Evolutionary conservation across 2,888 invertebrate genomes (phyloP).

Genomic region (Cybosia mesomella): DNA sequence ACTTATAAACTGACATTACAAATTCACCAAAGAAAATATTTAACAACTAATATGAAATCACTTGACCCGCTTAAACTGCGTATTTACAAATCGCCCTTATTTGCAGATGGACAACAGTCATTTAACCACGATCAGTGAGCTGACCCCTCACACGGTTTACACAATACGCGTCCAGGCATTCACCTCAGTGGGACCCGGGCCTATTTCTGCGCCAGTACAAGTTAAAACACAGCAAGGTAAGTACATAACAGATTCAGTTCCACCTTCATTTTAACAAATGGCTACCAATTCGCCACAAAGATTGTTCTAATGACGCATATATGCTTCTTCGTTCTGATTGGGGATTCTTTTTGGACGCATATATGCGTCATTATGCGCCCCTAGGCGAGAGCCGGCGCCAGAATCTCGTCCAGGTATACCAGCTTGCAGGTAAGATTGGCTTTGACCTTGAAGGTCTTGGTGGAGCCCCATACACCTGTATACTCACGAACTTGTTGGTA

Average conservation of each 20-base stretch:
- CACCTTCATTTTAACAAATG: no score
- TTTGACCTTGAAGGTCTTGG: no score
- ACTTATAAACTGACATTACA: neutral
- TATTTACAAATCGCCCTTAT: constrained; percentile 13
- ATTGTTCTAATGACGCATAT: no score
- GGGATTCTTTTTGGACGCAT: no score
- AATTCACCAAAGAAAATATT: neutral
- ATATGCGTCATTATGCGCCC: no score
- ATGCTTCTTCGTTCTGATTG: no score
- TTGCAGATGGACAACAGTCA: constrained; percentile 93
- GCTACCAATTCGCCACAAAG: no score
- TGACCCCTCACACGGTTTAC: constrained; percentile 97
- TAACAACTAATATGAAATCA: neutral
- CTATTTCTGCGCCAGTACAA: constrained; percentile 98
- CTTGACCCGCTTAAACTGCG: neutral
- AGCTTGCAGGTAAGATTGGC: no score
- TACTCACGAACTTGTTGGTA: no score
- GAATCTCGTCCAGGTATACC: neutral
- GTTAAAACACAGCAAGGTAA: constrained; percentile 98
- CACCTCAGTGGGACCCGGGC: constrained; percentile 98
- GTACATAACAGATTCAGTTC: no score
- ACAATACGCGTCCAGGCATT: constrained; percentile 97
- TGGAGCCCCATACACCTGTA: no score
- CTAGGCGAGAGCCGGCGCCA: neutral
- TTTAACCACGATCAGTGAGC: constrained; percentile 96